Evolutionary conservation across 2,888 invertebrate genomes (phyloP).

Genomic region (Hirtodrosophila duncani): DNA sequence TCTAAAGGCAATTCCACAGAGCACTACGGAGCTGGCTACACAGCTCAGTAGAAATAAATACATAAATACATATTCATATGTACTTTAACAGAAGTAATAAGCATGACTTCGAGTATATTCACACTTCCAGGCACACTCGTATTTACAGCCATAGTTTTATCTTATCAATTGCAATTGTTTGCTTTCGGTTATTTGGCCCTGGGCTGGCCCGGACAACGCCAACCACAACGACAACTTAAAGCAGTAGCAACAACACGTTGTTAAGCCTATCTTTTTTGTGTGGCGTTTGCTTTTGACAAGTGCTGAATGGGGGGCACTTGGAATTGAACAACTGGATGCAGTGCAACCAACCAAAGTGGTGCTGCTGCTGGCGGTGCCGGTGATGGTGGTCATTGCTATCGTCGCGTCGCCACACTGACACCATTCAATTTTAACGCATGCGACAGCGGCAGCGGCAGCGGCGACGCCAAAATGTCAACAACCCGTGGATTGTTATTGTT

Average conservation of each 20-base stretch:
- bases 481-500: constrained; percentile 7
- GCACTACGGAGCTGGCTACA: too few relatives aligned
- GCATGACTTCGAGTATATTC: too few relatives aligned
- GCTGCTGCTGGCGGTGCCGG: not conserved
- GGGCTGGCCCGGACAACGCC: constrained; percentile 17
- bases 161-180: constrained; percentile 30
- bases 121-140: not conserved
- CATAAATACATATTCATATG: too few relatives aligned
- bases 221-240: constrained; percentile 5
- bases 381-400: too few relatives aligned
- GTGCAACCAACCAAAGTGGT: not conserved
- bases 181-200: constrained; percentile 35
- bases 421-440: too few relatives aligned
- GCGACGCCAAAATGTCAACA: constrained; percentile 41
- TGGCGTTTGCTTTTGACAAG: constrained; percentile 41
- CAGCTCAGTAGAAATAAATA: too few relatives aligned
- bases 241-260: constrained; percentile 9
- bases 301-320: constrained; percentile 12
- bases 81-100: too few relatives aligned
- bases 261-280: constrained; percentile 32
- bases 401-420: constrained; percentile 37
- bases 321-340: constrained; percentile 18
- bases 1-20: constrained; percentile 4
- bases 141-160: constrained; percentile 6
- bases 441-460: too few relatives aligned